Percentiles rank a stretch among this genome's conserved stretches.
phyloP scores from a whole-genome alignment of 2,888 invertebrate species.

The Pandemis corylana region DNA sequence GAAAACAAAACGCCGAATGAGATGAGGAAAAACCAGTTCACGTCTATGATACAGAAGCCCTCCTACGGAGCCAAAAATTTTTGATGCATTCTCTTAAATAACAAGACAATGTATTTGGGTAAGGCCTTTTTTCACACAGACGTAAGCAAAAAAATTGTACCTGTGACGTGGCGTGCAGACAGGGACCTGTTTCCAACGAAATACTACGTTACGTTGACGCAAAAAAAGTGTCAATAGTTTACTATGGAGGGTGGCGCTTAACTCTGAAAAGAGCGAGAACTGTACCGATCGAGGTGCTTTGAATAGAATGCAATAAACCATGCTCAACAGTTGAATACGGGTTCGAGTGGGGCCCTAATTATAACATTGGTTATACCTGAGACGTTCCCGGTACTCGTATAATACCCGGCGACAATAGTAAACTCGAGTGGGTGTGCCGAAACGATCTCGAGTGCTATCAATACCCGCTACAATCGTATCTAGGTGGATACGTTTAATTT shows the following conservation, averaged over 20 bases:
- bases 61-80: constrained; percentile 34
- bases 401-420: constrained; percentile 41
- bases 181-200: constrained; percentile 59
- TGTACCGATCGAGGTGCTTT: constrained; percentile 52
- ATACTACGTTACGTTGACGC: constrained; percentile 72
- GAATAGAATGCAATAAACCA: constrained; percentile 59
- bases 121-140: constrained; percentile 57
- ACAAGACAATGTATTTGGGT: constrained; percentile 59
- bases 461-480: constrained; percentile 38
- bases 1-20: constrained; percentile 4
- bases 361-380: constrained; percentile 53
- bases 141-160: constrained; percentile 60
- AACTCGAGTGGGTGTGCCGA: constrained; percentile 43
- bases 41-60: constrained; percentile 36
- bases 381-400: constrained; percentile 49
- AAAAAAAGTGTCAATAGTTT: constrained; percentile 66
- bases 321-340: constrained; percentile 54
- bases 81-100: constrained; percentile 33
- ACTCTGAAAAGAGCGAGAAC: constrained; percentile 57
- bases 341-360: constrained; percentile 60
- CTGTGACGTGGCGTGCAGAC: constrained; percentile 59
- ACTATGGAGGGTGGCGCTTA: constrained; percentile 73
- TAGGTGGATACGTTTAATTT: constrained; percentile 42
- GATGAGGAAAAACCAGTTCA: constrained; percentile 32
- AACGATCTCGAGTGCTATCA: constrained; percentile 36